phyloP scores from a whole-genome alignment of 2,113 vertebrate species.

The Dasyurus viverrinus region DNA sequence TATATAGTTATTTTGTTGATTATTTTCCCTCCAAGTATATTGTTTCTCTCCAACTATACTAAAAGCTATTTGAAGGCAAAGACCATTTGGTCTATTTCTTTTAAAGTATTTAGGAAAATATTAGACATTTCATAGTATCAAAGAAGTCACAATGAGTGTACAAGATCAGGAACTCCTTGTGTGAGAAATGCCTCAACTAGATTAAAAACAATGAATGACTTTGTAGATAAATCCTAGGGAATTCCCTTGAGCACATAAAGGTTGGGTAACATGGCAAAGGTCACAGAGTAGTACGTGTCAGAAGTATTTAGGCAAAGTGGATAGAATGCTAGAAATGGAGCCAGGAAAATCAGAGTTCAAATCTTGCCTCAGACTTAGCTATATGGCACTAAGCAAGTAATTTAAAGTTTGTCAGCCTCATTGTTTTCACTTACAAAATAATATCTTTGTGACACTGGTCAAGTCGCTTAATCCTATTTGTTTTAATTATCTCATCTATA shows the following conservation, averaged over 20 bases:
- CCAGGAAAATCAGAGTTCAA: background rate
- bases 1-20: background rate
- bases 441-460: background rate
- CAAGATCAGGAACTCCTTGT: background rate
- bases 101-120: background rate
- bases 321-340: background rate
- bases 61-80: background rate
- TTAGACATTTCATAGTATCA: background rate
- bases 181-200: background rate
- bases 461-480: background rate
- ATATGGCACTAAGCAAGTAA: background rate
- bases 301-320: background rate
- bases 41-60: background rate
- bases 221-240: background rate
- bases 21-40: background rate
- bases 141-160: background rate
- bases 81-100: background rate
- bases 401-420: background rate
- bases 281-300: background rate
- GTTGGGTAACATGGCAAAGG: background rate
- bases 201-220: background rate
- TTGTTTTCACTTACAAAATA: background rate
- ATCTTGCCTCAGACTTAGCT: background rate
- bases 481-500: background rate
- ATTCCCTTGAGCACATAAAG: background rate